A percentile compares a stretch with the other conserved stretches of the same genome.
These are phyloP conservation scores for Lycorma delicatula DNA, from an alignment of 1,140 invertebrate species.

Conservation along the genomic window DNA sequence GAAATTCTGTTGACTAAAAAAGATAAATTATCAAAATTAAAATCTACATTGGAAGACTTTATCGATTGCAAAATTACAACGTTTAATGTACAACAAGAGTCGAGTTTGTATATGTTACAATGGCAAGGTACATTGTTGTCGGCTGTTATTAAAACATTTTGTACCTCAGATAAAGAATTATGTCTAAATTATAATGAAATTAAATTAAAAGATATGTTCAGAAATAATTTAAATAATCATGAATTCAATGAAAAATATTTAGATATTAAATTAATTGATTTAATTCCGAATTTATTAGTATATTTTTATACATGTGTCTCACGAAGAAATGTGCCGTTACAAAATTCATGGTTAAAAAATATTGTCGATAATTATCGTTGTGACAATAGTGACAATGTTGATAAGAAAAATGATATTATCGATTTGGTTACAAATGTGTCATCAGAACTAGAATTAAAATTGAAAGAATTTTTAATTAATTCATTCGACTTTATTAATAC, in stretches of 20 bases:
- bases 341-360: background rate
- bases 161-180: background rate
- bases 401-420: too few species aligned
- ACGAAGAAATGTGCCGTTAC: background rate
- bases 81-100: slow-evolving; percentile 34
- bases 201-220: background rate
- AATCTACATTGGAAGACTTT: too few species aligned
- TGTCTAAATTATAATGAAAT: background rate
- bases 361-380: background rate
- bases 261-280: background rate
- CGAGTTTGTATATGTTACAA: slow-evolving; percentile 31
- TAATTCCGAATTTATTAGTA: slow-evolving; percentile 8
- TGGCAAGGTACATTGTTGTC: slow-evolving; percentile 32
- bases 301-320: background rate
- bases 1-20: too few species aligned
- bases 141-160: background rate
- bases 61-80: too few species aligned
- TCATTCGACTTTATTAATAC: too few species aligned
- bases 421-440: too few species aligned
- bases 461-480: too few species aligned
- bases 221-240: background rate
- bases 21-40: too few species aligned
- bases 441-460: too few species aligned
- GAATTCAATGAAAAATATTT: background rate
- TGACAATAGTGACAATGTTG: too few species aligned